Base-by-base conservation (phyloP, 2,113 vertebrate species). In the Lepus europaeus region DNA sequence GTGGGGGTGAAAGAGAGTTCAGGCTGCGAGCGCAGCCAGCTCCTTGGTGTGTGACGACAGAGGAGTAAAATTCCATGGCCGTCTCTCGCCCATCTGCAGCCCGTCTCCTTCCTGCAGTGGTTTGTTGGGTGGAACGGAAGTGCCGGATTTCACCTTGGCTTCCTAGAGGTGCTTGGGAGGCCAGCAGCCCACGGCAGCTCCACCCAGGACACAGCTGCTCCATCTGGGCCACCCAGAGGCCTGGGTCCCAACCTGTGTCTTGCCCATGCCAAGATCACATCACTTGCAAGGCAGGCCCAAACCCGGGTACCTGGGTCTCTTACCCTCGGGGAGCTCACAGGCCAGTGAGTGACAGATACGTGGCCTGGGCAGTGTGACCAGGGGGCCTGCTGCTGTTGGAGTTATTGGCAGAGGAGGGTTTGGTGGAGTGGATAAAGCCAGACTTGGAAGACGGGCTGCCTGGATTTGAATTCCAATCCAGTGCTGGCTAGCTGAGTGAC, bases 161-260 rank as follows among this genome's bases (percentile, higher is more conserved):
- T 53, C 84, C 25, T 27, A 1, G 0, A 31, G 5, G 27, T 13
- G 25, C 84, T 70, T 64, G 4, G 56, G 72, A 66, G 51, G 5
- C 4, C 2, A 25, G 19, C 59, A 20, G 23, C 74, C 31, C 6
- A 49, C 9, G 0, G 3, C 4, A 13, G 49, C 63, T 73, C 89
- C 3, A 0, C 27, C 70, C 19, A 29, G 10, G 72, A 9, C 10
- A 2, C 59, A 9, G 11, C 5, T 19, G 1, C 1, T 59, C 23
- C 6, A 27, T 64, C 23, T 8, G 27, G 27, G 29, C 70, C 0
- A 17, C 68, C 36, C 36, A 6, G 39, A 61, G 1, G 12, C 79
- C 74, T 59, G 16, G 20, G 87, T 53, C 53, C 59, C 22, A 3
- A 36, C 8, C 27, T 39, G 0, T 25, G 72, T 51, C 61, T 49